phyloP scores from a whole-genome alignment of 2,888 invertebrate genomes.

The Alviniconcha strummeri region DNA sequence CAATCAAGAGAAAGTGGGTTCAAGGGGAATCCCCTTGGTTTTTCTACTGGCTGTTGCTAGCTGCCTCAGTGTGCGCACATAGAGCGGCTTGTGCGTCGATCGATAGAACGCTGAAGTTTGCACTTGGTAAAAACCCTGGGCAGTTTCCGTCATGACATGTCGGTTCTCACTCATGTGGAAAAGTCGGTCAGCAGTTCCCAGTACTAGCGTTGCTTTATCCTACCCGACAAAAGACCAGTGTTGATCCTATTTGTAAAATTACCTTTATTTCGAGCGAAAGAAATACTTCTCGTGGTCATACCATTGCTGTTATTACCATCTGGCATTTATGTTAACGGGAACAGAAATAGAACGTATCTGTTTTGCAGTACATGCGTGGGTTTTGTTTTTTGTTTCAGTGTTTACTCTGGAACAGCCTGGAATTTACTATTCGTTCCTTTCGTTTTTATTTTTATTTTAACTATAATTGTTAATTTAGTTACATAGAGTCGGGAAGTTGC shows the following conservation, averaged over 20 bases:
- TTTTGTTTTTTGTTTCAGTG: too few species aligned
- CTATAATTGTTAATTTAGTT: too few species aligned
- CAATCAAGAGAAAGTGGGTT: neutral
- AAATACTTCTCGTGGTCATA: neutral
- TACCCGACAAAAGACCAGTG: too few species aligned
- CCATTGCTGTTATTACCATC: neutral
- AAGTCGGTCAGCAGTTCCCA: neutral
- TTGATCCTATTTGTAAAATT: too few species aligned
- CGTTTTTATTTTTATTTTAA: too few species aligned
- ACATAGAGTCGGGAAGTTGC: too few species aligned
- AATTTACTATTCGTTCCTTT: too few species aligned
- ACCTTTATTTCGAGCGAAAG: neutral
- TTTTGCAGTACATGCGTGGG: too few species aligned
- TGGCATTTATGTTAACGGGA: too few species aligned
- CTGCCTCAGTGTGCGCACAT: neutral
- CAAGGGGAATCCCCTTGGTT: constrained; percentile 25
- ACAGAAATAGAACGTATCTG: too few species aligned
- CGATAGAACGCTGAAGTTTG: neutral
- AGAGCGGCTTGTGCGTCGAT: neutral
- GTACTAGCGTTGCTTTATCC: too few species aligned
- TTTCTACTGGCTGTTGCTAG: constrained; percentile 10
- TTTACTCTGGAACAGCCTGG: too few species aligned
- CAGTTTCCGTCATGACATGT: neutral
- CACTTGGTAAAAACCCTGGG: neutral
- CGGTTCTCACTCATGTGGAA: neutral